Percentiles rank a stretch among this genome's conserved stretches.
These are phyloP conservation scores for Dicerorhinus sumatrensis DNA, from an alignment of 2,113 vertebrate genomes.

Conservation along the genomic window DNA sequence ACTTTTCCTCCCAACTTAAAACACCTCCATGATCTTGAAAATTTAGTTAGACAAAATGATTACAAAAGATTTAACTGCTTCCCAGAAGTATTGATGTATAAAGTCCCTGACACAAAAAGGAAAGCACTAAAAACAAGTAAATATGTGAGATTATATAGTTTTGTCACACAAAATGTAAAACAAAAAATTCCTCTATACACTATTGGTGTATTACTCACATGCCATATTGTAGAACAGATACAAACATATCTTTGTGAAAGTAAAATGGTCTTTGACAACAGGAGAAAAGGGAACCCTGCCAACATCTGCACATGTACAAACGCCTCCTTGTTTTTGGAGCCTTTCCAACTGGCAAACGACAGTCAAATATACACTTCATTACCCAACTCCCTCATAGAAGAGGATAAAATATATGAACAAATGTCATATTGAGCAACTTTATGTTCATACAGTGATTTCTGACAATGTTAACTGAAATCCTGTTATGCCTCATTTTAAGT, in stretches of 20 bases:
- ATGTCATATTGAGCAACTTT: constrained; percentile 78
- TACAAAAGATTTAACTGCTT: constrained; percentile 56
- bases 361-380: constrained; percentile 84
- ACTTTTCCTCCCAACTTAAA: constrained; percentile 25
- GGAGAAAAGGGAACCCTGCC: constrained; percentile 82
- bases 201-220: constrained; percentile 55
- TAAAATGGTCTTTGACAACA: constrained; percentile 86
- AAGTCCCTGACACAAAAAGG: constrained; percentile 3
- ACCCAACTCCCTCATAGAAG: constrained; percentile 73
- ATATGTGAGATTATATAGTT: constrained; percentile 17
- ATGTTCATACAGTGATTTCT: constrained; percentile 56
- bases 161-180: constrained; percentile 46
- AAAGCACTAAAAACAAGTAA: constrained; percentile 40
- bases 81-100: background rate
- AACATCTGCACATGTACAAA: constrained; percentile 86
- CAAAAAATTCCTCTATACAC: constrained; percentile 35
- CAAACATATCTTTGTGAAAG: constrained; percentile 81
- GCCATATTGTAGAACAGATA: constrained; percentile 73
- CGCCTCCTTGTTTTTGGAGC: constrained; percentile 83
- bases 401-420: constrained; percentile 79
- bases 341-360: constrained; percentile 82
- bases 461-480: constrained; percentile 75
- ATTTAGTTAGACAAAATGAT: constrained; percentile 29
- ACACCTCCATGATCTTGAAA: constrained; percentile 17
- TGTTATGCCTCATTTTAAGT: constrained; percentile 63